Base-by-base conservation (phyloP, 1,140 invertebrate genomes). In the Monochamus saltuarius region DNA sequence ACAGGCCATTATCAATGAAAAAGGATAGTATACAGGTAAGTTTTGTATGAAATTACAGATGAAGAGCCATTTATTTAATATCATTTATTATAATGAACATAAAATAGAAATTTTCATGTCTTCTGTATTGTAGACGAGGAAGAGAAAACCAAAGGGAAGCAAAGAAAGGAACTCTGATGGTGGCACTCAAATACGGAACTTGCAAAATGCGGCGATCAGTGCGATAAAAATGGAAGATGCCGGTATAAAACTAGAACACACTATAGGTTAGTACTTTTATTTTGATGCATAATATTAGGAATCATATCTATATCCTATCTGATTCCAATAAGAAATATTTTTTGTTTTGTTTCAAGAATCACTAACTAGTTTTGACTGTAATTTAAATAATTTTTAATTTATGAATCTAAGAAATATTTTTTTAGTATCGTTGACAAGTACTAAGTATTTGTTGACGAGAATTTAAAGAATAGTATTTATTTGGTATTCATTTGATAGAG, bases 1-100 rank as follows among this genome's bases (percentile, higher is more conserved):
- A 88, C 68, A 80, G 91, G 45, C 96, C 96, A 0, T 68, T 91
- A 40, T 85, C 93, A 7, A 98, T 98, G 96, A 96, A 95, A 78
- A 98, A 98, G 78, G 95, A 98, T 70, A 88, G 86, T 38, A 98
- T 98, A 70, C 89, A 91, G 81, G 85, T 86, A 72, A 68, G 67
- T 40, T 43, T 43, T 16, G 42, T 4, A 43, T 40, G 14, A 8
- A 3, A 3, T 40, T 40, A 2, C 2, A n/a, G 39, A 40, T n/a
- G n/a, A n/a, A n/a, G n/a, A 40, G 14, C 8, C 39, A 40, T 40
- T n/a, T 29, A 29, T 29, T 6, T 2, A 29, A 29, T 6, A 29
- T 2, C 2, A 29, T 29, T 29, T 29, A 3, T 3, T 29, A 29
- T 29, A 29, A 3, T 29, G 6, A 29, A 3, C 22, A 29, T 6